Conservation (phyloP, 64 coral and sea anemone species). For the Astreopora myriophthalma region DNA sequence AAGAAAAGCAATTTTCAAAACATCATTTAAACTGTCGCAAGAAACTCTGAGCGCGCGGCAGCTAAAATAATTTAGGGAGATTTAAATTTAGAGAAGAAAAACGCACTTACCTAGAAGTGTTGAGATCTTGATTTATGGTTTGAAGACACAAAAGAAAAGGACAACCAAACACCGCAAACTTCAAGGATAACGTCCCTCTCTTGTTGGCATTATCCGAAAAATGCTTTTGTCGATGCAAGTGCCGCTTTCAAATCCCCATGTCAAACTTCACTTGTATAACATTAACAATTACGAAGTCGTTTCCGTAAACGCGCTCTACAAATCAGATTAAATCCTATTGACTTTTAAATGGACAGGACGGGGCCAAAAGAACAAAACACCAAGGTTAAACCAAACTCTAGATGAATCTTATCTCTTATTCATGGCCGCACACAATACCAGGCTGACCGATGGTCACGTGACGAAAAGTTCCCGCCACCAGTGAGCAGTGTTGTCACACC, state of each 20-base stretch:
- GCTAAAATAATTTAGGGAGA: not conserved
- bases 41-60: not conserved
- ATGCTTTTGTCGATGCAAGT: not conserved
- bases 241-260: constrained; percentile 19
- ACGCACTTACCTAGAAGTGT: not conserved
- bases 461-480: constrained; percentile 18
- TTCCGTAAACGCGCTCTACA: not conserved
- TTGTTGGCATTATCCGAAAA: not conserved
- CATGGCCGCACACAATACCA: constrained; percentile 23
- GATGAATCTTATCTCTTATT: constrained; percentile 56
- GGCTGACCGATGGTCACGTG: not conserved
- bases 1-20: constrained; percentile 20
- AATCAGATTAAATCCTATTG: not conserved
- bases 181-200: not conserved
- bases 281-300: not conserved
- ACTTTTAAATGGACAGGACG: not conserved
- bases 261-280: not conserved
- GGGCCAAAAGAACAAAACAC: constrained; percentile 14
- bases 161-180: not conserved
- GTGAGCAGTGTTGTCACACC: constrained; percentile 20
- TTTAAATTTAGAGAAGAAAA: not conserved
- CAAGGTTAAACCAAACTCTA: not conserved
- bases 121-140: constrained; percentile 6
- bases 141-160: constrained; percentile 16
- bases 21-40: not conserved